Conservation (phyloP, 2,113 vertebrate genomes). For the Lanius collurio region DNA sequence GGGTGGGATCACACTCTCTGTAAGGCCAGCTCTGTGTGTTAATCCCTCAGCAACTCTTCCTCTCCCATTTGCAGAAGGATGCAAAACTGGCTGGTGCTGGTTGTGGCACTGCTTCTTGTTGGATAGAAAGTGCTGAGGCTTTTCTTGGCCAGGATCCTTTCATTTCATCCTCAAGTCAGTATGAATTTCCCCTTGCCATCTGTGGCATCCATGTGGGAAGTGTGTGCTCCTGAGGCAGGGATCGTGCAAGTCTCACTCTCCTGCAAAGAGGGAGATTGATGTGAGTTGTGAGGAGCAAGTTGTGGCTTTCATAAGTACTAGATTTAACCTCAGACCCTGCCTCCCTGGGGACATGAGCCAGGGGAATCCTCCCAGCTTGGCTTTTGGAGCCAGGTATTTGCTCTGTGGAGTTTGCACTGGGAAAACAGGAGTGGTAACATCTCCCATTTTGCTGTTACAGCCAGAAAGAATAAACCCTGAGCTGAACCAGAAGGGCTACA, state of each 20-base stretch:
- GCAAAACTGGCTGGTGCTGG: neutral
- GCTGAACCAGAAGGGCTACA: constrained; percentile 83
- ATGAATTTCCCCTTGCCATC: neutral
- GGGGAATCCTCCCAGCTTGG: neutral
- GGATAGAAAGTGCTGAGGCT: neutral
- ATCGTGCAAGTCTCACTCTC: neutral
- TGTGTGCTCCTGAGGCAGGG: neutral
- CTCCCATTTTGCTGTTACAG: constrained; percentile 44
- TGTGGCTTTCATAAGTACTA: neutral
- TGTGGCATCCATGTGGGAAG: neutral
- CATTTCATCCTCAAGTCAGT: neutral
- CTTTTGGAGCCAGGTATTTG: neutral
- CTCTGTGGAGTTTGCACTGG: neutral
- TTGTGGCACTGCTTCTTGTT: neutral
- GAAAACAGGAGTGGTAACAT: neutral
- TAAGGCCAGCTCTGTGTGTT: neutral
- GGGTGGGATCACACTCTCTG: neutral
- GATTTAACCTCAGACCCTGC: neutral
- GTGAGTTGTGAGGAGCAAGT: neutral
- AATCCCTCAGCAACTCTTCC: neutral
- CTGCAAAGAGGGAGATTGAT: neutral
- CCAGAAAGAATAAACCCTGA: constrained; percentile 83
- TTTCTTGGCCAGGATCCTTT: neutral
- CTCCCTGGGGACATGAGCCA: neutral
- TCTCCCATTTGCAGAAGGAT: neutral